Evolutionary conservation across 1,140 invertebrate genomes (phyloP).

Genomic region (Pentalonia nigronervosa): DNA sequence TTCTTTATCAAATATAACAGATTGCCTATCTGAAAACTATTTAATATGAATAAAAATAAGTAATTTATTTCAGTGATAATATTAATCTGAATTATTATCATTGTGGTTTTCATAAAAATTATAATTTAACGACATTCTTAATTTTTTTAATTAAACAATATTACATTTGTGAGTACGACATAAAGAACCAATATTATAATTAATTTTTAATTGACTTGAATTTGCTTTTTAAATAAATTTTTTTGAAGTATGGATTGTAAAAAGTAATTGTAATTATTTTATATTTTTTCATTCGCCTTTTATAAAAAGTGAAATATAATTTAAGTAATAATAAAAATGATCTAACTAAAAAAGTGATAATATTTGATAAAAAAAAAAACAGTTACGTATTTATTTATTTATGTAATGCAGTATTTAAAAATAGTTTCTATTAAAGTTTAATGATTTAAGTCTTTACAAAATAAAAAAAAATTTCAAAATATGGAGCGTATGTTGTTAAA

Average conservation of each 20-base stretch:
- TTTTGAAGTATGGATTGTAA: background rate
- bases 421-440: no score
- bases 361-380: background rate
- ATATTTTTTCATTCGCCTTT: background rate
- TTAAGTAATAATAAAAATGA: background rate
- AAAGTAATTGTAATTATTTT: background rate
- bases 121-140: background rate
- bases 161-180: background rate
- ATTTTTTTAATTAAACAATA: background rate
- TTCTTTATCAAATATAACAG: constrained; percentile 5
- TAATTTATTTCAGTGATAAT: background rate
- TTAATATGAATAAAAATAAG: background rate
- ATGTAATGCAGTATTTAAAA: no score
- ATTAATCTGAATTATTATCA: background rate
- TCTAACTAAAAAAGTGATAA: background rate
- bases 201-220: background rate
- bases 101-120: background rate
- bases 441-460: no score
- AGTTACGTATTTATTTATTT: no score
- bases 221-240: background rate
- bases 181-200: background rate
- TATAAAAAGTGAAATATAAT: background rate
- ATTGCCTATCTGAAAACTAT: background rate
- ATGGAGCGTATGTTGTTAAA: no score
- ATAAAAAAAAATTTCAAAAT: no score